These are phyloP conservation scores for Coecobrya sp. DNA, from an alignment of 2,888 invertebrate genomes.

Conservation along the genomic window DNA sequence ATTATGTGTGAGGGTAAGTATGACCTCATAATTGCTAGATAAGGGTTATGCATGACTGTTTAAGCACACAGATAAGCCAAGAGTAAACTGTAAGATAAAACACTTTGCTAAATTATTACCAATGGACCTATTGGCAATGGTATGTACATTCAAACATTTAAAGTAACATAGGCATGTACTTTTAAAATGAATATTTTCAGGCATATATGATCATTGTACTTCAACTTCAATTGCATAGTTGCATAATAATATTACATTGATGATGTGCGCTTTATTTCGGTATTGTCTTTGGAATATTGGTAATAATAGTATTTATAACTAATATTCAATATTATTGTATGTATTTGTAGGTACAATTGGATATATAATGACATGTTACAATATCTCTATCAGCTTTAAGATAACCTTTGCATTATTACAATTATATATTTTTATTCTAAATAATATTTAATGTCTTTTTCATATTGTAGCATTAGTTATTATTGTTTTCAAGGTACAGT, in stretches of 20 bases:
- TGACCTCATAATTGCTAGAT: background rate
- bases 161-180: no score
- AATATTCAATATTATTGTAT: no score
- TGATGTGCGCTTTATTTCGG: no score
- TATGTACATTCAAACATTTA: no score
- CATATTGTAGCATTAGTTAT: background rate
- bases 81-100: background rate
- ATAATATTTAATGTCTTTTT: conserved; percentile 5
- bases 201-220: no score
- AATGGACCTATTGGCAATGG: no score
- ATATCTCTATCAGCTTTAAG: background rate
- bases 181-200: no score
- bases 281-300: no score
- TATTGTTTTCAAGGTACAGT: conserved; percentile 5
- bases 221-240: no score
- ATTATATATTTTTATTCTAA: background rate
- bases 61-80: background rate
- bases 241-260: no score
- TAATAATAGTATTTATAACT: no score
- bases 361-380: background rate
- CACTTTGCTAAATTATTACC: no score
- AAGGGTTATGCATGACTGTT: background rate
- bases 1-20: background rate
- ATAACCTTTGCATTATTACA: background rate
- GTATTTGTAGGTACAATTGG: background rate